Evolutionary conservation across 2,888 invertebrate species (phyloP).

Genomic region (Galeopsomyia nigrocyanea): DNA sequence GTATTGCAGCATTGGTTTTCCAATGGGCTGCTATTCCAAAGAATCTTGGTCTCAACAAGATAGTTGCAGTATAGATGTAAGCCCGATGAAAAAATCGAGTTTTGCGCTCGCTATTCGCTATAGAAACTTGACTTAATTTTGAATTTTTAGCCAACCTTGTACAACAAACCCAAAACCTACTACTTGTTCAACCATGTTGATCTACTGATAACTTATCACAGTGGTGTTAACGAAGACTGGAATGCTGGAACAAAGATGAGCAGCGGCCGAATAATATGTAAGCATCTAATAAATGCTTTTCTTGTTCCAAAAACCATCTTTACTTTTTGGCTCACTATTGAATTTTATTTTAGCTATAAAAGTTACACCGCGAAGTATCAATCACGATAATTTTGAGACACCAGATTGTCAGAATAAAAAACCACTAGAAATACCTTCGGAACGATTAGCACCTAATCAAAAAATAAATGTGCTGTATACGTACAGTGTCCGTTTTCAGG

Average conservation of each 20-base stretch:
- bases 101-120: not conserved
- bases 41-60: conserved; percentile 60
- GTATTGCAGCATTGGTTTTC: conserved; percentile 96
- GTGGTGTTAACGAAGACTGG: conserved; percentile 90
- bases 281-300: conserved; percentile 50
- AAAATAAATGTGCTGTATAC: conserved; percentile 83
- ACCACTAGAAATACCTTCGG: conserved; percentile 80
- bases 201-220: conserved; percentile 92
- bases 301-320: conserved; percentile 48
- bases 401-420: conserved; percentile 66
- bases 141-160: conserved; percentile 66
- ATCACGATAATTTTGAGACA: conserved; percentile 64
- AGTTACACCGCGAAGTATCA: conserved; percentile 71
- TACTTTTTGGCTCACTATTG: not conserved
- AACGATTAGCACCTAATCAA: conserved; percentile 69
- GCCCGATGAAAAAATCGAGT: conserved; percentile 23
- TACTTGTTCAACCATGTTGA: conserved; percentile 98
- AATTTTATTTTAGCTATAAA: conserved; percentile 67
- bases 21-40: conserved; percentile 94
- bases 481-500: conserved; percentile 86
- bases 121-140: not conserved
- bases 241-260: conserved; percentile 82
- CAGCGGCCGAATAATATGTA: conserved; percentile 86
- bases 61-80: conserved; percentile 61
- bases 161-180: conserved; percentile 80